These are phyloP conservation scores for Lithodes maja DNA, from an alignment of 2,888 invertebrate species.

Conservation along the genomic window DNA sequence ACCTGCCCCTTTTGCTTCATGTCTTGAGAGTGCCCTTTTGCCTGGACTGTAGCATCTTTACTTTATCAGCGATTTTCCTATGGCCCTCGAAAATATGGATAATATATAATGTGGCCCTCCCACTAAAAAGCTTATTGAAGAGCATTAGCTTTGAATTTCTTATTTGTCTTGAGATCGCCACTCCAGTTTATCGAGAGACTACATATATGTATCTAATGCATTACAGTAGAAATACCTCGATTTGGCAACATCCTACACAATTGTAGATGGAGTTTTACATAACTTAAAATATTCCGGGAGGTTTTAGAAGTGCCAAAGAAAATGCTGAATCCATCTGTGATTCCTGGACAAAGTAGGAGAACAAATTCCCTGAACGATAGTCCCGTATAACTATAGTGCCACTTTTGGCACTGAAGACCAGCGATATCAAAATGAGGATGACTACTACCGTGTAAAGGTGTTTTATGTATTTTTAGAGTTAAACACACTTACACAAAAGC, in stretches of 20 bases:
- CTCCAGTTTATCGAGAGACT: conserved; percentile 14
- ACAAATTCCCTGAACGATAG: background rate
- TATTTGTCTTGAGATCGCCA: conserved; percentile 15
- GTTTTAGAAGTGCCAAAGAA: background rate
- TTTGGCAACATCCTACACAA: background rate
- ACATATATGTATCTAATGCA: background rate
- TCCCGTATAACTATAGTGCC: background rate
- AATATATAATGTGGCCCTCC: too few relatives aligned
- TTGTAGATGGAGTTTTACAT: background rate
- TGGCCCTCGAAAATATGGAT: too few relatives aligned
- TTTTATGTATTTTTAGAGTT: background rate
- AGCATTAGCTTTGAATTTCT: background rate
- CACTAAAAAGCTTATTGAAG: background rate
- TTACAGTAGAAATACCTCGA: background rate
- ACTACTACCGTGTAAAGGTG: conserved; percentile 11
- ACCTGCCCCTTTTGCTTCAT: background rate
- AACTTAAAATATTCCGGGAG: background rate
- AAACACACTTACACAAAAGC: background rate
- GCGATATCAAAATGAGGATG: background rate
- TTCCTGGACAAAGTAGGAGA: background rate
- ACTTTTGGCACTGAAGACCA: conserved; percentile 5
- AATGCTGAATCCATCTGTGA: background rate
- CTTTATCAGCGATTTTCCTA: too few relatives aligned
- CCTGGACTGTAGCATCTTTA: background rate
- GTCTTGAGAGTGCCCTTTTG: background rate